These are phyloP conservation scores for Ecdyonurus torrentis DNA, from an alignment of 2,888 invertebrate species.

Conservation along the genomic window DNA sequence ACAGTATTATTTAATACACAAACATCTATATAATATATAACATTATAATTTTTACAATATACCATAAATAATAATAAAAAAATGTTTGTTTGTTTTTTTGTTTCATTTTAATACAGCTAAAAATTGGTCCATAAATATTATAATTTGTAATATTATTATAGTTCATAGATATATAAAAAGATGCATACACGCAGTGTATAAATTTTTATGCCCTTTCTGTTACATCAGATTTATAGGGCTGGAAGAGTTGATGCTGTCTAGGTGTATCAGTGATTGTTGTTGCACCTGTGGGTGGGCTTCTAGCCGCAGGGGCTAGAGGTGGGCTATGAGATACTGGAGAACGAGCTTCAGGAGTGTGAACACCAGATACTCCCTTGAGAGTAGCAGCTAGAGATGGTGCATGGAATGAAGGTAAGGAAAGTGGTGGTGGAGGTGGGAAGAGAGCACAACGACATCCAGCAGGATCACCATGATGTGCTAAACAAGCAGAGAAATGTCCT, in stretches of 20 bases:
- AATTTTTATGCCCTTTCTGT: background rate
- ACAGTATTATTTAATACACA: no score
- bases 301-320: constrained; percentile 6
- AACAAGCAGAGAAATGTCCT: constrained; percentile 22
- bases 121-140: no score
- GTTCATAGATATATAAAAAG: no score
- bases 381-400: constrained; percentile 17
- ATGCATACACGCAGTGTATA: no score
- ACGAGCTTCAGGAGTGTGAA: constrained; percentile 21
- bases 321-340: constrained; percentile 22
- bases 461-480: constrained; percentile 10
- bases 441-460: constrained; percentile 9
- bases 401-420: constrained; percentile 13
- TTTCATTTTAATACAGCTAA: no score
- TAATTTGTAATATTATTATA: no score
- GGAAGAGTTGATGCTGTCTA: constrained; percentile 45
- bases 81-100: no score
- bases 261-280: constrained; percentile 20
- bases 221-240: constrained; percentile 52
- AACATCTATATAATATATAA: no score
- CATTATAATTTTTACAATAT: no score
- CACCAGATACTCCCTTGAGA: constrained; percentile 15
- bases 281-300: constrained; percentile 13
- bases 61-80: no score
- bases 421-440: constrained; percentile 12